A percentile compares a stretch with the other conserved stretches of the same genome.
These are phyloP conservation scores for Tanypteryx hageni DNA, from an alignment of 2,888 invertebrate genomes.

Conservation along the genomic window DNA sequence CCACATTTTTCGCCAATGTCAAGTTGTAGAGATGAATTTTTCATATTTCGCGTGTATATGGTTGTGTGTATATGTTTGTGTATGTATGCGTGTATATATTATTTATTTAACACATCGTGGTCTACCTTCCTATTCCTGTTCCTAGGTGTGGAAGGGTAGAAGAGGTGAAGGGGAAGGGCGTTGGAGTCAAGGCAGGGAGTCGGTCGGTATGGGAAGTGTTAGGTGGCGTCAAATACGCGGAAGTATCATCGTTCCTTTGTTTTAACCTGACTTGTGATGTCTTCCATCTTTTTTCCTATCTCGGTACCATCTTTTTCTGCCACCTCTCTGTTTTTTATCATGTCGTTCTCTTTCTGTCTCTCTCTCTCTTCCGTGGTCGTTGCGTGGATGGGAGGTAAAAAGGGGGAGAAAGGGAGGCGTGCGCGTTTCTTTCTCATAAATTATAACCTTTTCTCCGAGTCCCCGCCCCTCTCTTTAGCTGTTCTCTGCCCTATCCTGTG, in stretches of 20 bases:
- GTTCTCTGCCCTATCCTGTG: background rate
- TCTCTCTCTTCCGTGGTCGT: background rate
- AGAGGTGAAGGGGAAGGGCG: background rate
- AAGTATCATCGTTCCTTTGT: conserved; percentile 35
- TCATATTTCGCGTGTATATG: background rate
- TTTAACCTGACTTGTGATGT: conserved; percentile 5
- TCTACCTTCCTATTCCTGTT: background rate
- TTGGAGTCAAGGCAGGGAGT: background rate
- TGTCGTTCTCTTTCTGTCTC: background rate
- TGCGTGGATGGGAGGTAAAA: background rate
- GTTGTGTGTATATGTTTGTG: background rate
- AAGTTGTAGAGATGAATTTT: background rate
- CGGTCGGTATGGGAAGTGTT: background rate
- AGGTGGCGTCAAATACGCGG: conserved; percentile 25
- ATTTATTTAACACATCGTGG: background rate
- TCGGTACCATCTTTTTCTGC: background rate
- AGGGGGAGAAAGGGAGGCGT: background rate
- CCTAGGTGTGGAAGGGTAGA: background rate
- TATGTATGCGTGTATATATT: background rate
- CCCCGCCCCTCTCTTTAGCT: background rate
- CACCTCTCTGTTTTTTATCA: background rate
- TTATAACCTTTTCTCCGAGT: background rate
- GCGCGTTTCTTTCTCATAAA: background rate
- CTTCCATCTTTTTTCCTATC: background rate
- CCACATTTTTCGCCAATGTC: background rate